A percentile compares a stretch with the other conserved stretches of the same genome.
These are phyloP conservation scores for Drosophila tropicalis DNA, from an alignment of 1,140 invertebrate genomes.

Conservation along the genomic window DNA sequence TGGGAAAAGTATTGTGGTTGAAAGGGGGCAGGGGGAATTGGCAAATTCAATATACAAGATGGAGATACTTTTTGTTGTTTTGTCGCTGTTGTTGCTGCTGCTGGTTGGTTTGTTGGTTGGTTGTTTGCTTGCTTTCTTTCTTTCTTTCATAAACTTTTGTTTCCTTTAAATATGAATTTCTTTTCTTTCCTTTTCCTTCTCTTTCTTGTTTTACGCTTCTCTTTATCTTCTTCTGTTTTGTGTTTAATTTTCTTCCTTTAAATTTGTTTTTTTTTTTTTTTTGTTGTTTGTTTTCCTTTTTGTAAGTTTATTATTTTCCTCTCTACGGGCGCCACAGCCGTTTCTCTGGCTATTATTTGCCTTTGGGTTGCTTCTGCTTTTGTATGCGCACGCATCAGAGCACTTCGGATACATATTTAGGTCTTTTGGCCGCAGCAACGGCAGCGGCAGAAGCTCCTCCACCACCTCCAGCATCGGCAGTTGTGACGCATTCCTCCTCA, in stretches of 20 bases:
- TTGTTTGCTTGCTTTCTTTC: slow-evolving; percentile 19
- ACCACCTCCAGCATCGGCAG: slow-evolving; percentile 37
- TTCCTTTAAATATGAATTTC: slow-evolving; percentile 31
- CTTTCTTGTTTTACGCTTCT: slow-evolving; percentile 3
- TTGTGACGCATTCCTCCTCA: slow-evolving; percentile 69
- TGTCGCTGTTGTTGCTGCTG: slow-evolving; percentile 7
- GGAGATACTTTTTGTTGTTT: slow-evolving; percentile 73
- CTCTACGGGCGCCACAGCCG: slow-evolving; percentile 15
- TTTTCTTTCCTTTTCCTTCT: slow-evolving; percentile 19
- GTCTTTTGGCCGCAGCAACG: slow-evolving; percentile 65
- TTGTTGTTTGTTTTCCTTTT: slow-evolving; percentile 26
- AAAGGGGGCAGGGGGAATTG: slow-evolving; percentile 35
- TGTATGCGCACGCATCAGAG: slow-evolving; percentile 81
- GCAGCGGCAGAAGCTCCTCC: slow-evolving; percentile 23
- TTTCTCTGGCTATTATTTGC: slow-evolving; percentile 53
- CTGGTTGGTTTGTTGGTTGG: background rate
- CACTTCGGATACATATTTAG: slow-evolving; percentile 79
- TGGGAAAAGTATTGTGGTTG: slow-evolving; percentile 22
- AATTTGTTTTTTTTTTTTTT: slow-evolving; percentile 27
- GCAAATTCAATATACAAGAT: slow-evolving; percentile 82
- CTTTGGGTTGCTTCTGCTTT: slow-evolving; percentile 67
- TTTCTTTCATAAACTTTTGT: slow-evolving; percentile 31
- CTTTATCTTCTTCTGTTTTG: slow-evolving; percentile 12
- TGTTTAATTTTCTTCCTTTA: slow-evolving; percentile 14
- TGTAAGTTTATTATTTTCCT: slow-evolving; percentile 8